A percentile compares a stretch with the other conserved stretches of the same genome.
phyloP scores from a whole-genome alignment of 2,888 invertebrate species.

The Torymus texanus region DNA sequence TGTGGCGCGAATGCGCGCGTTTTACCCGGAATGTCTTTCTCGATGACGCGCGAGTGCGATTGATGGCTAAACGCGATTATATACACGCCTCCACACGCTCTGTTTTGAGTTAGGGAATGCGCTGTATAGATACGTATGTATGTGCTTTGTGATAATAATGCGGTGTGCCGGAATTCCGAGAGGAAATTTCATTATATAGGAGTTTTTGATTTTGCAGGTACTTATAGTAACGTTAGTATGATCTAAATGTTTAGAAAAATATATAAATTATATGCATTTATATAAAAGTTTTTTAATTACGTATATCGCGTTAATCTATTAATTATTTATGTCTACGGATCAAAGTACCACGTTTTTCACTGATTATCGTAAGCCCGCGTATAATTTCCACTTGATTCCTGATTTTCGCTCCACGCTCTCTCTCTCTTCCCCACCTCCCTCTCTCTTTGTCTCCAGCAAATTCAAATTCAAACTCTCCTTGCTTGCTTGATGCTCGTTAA shows the following conservation, averaged over 20 bases:
- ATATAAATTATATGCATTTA: too few relatives aligned
- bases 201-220: too few relatives aligned
- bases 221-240: not conserved
- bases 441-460: constrained; percentile 24
- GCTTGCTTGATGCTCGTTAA: constrained; percentile 30
- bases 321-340: too few relatives aligned
- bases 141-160: too few relatives aligned
- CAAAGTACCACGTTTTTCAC: not conserved
- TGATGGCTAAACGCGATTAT: not conserved
- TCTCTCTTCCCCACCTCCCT: not conserved
- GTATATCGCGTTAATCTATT: too few relatives aligned
- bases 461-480: constrained; percentile 45
- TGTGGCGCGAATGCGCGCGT: not conserved
- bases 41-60: not conserved
- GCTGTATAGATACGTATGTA: too few relatives aligned
- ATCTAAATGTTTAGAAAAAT: not conserved
- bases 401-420: constrained; percentile 23
- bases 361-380: constrained; percentile 16
- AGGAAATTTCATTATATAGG: too few relatives aligned
- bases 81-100: not conserved
- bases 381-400: constrained; percentile 44
- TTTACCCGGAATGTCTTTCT: constrained; percentile 1
- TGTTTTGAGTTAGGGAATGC: too few relatives aligned
- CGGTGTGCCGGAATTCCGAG: too few relatives aligned
- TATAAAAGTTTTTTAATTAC: too few relatives aligned